Evolutionary conservation across 2,888 invertebrate species (phyloP).

Genomic region (Sialis fuliginosa): DNA sequence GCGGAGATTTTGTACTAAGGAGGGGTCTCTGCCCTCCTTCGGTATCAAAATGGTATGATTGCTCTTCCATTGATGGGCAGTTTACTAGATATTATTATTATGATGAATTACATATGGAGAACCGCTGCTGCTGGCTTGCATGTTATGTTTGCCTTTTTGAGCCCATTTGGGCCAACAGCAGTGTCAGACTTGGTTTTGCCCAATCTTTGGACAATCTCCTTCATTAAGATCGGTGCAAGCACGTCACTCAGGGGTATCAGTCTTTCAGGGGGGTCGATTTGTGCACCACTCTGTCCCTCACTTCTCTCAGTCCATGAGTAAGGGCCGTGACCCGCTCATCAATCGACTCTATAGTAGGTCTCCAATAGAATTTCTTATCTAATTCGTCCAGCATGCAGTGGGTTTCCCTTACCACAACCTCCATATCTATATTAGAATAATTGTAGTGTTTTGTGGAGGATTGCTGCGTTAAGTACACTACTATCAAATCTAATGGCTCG

Average conservation of each 20-base stretch:
- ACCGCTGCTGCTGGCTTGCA: not conserved
- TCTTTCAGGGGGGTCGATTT: not conserved
- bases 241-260: not conserved
- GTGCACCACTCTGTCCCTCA: not conserved
- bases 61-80: slow-evolving; percentile 7
- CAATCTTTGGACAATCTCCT: not conserved
- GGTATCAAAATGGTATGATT: slow-evolving; percentile 13
- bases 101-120: not conserved
- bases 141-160: not conserved
- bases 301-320: not conserved
- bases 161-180: not conserved
- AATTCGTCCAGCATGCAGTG: not conserved
- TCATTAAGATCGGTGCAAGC: not conserved
- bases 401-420: not conserved
- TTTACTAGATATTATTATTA: not conserved
- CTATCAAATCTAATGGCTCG: too few relatives aligned
- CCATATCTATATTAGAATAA: too few relatives aligned
- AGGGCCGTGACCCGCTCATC: not conserved
- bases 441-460: too few relatives aligned
- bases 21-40: slow-evolving; percentile 9
- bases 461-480: too few relatives aligned
- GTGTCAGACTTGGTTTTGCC: not conserved
- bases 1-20: slow-evolving; percentile 10
- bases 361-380: not conserved
- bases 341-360: not conserved